Percentiles rank a stretch among this genome's conserved stretches.
Conservation (phyloP, 2,797 vertebrate genomes). For the Thripadectes ignobilis region DNA sequence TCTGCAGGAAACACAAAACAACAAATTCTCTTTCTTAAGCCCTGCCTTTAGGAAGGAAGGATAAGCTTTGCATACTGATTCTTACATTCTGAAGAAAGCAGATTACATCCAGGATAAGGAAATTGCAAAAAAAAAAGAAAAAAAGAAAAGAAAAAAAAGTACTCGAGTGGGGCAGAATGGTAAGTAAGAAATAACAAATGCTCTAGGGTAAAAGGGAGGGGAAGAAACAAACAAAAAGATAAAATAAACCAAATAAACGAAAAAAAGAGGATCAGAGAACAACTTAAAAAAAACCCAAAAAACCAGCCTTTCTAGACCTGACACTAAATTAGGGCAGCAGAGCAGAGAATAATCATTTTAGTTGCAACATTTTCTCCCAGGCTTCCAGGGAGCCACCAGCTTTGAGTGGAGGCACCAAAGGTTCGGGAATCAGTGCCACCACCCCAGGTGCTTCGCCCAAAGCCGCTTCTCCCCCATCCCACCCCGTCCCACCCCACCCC, state of each 20-base stretch:
- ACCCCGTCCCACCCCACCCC: no score
- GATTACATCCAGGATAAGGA: slow-evolving; percentile 55
- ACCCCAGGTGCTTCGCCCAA: background rate
- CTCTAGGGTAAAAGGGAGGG: background rate
- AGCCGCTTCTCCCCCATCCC: background rate
- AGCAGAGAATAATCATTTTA: background rate
- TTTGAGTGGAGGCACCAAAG: background rate
- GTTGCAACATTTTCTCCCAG: background rate
- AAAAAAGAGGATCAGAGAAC: background rate
- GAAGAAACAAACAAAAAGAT: no score
- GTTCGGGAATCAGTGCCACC: background rate
- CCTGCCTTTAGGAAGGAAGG: slow-evolving; percentile 55
- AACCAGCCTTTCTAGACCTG: background rate
- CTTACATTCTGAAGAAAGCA: slow-evolving; percentile 47
- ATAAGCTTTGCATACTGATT: slow-evolving; percentile 56
- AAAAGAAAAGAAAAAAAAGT: background rate
- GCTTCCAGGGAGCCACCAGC: background rate
- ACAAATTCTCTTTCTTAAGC: slow-evolving; percentile 54
- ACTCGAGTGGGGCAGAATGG: background rate
- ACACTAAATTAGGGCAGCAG: background rate
- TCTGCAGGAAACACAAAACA: slow-evolving; percentile 28
- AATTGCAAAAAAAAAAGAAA: background rate
- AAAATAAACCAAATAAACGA: no score
- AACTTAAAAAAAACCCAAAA: background rate
- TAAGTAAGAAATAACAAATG: slow-evolving; percentile 4